Percentiles rank a stretch among this genome's conserved stretches.
Conservation (phyloP, 2,888 invertebrate species). For the Epistrophella euchroma region DNA sequence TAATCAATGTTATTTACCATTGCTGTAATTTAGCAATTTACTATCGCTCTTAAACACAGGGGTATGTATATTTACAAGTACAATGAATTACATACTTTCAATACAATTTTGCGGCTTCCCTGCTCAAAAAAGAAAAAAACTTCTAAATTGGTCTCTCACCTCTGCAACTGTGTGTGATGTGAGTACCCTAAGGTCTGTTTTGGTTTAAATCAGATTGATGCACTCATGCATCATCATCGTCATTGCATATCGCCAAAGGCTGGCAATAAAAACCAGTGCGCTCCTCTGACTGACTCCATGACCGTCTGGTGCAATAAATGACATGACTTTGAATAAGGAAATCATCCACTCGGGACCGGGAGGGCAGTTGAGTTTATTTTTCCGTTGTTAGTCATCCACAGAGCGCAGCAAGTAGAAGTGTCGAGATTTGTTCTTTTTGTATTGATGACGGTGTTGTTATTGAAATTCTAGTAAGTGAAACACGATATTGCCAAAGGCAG, state of each 20-base stretch:
- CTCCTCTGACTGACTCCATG: background rate
- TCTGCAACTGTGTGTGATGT: background rate
- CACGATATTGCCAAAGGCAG: constrained; percentile 46
- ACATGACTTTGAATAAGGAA: constrained; percentile 72
- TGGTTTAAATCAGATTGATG: constrained; percentile 30
- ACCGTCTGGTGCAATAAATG: constrained; percentile 50
- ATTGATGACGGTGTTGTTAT: constrained; percentile 13
- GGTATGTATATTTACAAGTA: no score
- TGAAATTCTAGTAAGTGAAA: constrained; percentile 56
- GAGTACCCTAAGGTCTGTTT: constrained; percentile 5
- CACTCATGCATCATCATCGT: constrained; percentile 29
- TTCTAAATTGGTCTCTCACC: constrained; percentile 14
- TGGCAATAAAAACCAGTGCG: background rate
- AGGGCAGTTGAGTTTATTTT: constrained; percentile 33
- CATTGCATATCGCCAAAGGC: constrained; percentile 5
- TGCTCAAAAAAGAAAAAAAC: background rate
- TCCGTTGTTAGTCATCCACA: constrained; percentile 26
- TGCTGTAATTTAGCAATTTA: no score
- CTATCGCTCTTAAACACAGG: no score
- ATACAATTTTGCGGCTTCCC: background rate
- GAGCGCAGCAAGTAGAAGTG: background rate
- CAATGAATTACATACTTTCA: background rate
- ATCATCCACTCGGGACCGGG: constrained; percentile 54
- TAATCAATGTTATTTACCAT: no score
- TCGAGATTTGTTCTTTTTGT: constrained; percentile 36